Evolutionary conservation across 2,113 vertebrate species (phyloP), one percentile per base, ranked within the genome.

Genomic region (Porphyrio hochstetteri): DNA sequence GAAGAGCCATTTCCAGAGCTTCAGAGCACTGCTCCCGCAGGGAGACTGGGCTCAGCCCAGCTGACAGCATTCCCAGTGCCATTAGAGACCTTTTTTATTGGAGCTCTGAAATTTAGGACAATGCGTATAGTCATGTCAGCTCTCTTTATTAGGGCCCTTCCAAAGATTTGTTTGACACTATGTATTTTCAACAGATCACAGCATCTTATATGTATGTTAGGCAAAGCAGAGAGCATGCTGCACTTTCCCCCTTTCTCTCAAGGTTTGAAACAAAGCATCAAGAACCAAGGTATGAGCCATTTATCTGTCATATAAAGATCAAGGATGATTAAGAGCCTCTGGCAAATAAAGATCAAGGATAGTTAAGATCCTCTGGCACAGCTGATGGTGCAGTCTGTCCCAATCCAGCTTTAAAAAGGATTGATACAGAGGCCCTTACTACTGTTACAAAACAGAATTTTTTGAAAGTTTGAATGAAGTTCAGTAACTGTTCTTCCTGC

Each of bases 241-340:
- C 81, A 85, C 82, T 94, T 95, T 77, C 59, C 29, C 48, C 50
- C 42, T 53, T 92, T 89, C 88, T 94, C 90, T 96, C 86, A 82
- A 96, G 96, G 90, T 96, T 97, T 95, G 93, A 97, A 97, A 97
- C 89, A 92, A 97, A 97, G 96, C 95, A 77, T 92, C 96, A 97
- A 97, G 96, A 96, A 95, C 21, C 31, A 82, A 95, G 92, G 96
- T 94, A 91, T 77, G 76, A 93, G 81, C 72, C 96, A 56, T 97
- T 97, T 96, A 97, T 96, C 96, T 97, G 95, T 94, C 96, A 98
- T 95, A 96, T 96, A 94, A 97, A 98, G 97, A 98, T 97, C 97
- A 98, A 96, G 85, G 86, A 91, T 97, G 96, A 96, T 98, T 97
- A 97, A 92, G 90, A 94, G 93, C 95, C 97, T 95, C 93, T 94